Percentiles rank a stretch among this genome's conserved stretches.
These are phyloP conservation scores for Acrocephalus arundinaceus DNA, from an alignment of 2,113 vertebrate species.

Conservation along the genomic window DNA sequence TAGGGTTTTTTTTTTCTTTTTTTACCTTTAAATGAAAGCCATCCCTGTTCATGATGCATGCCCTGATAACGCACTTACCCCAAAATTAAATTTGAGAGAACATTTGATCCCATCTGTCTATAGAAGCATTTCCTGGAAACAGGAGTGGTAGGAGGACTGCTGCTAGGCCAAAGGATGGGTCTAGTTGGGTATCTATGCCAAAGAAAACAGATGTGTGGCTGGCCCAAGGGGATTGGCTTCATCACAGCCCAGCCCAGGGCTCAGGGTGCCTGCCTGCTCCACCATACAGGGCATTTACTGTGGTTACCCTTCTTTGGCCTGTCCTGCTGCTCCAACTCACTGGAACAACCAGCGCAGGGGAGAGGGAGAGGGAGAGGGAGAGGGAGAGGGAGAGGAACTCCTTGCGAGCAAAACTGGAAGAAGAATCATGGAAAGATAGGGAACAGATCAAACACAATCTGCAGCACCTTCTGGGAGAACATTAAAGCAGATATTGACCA, in stretches of 20 bases:
- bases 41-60: not conserved
- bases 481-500: not conserved
- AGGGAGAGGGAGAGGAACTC: not conserved
- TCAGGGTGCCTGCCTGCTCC: too few species aligned
- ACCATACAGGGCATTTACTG: too few species aligned
- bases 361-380: not conserved
- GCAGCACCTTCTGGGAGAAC: not conserved
- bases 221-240: not conserved
- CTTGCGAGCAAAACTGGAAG: not conserved
- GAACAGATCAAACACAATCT: not conserved
- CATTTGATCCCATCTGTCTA: not conserved
- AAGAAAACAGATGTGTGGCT: not conserved
- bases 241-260: too few species aligned
- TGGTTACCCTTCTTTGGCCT: too few species aligned
- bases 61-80: not conserved
- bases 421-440: not conserved
- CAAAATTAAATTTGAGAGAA: conserved; percentile 22
- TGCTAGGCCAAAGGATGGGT: not conserved
- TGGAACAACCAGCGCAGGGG: too few species aligned
- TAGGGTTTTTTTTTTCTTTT: not conserved
- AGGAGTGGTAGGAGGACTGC: not conserved
- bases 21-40: not conserved
- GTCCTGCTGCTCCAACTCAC: too few species aligned
- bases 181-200: not conserved
- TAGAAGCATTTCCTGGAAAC: conserved; percentile 1